Conservation (phyloP, 2,797 vertebrate genomes). For the Neomorphus geoffroyi region DNA sequence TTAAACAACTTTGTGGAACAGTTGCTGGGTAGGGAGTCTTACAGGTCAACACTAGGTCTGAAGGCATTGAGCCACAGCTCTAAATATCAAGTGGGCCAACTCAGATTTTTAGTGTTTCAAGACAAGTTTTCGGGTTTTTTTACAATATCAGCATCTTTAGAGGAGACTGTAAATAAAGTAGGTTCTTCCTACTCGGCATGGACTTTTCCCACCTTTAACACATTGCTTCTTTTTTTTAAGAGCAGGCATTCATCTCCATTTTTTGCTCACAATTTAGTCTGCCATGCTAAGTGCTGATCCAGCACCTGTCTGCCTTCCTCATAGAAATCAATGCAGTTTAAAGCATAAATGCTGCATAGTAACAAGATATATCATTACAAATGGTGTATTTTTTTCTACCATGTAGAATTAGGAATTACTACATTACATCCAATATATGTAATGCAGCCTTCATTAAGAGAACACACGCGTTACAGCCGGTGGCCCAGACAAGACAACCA, state of each 20-base stretch:
- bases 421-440: not conserved
- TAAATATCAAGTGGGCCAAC: not conserved
- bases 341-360: not conserved
- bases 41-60: not conserved
- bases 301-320: not conserved
- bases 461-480: not conserved
- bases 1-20: constrained; percentile 1
- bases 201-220: not conserved
- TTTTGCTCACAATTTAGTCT: not conserved
- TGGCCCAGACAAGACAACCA: not conserved
- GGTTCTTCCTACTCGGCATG: not conserved
- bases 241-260: not conserved
- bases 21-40: not conserved
- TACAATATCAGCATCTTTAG: not conserved
- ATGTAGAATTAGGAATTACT: not conserved
- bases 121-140: not conserved
- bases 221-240: not conserved
- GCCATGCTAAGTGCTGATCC: not conserved
- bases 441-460: not conserved
- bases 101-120: not conserved
- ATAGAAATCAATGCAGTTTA: not conserved
- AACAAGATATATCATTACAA: not conserved
- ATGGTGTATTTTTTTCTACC: not conserved
- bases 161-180: not conserved
- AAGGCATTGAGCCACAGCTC: not conserved